Evolutionary conservation across 2,113 vertebrate species (phyloP), one percentile per base, ranked within the genome.

Genomic region (Eulacestoma nigropectus): DNA sequence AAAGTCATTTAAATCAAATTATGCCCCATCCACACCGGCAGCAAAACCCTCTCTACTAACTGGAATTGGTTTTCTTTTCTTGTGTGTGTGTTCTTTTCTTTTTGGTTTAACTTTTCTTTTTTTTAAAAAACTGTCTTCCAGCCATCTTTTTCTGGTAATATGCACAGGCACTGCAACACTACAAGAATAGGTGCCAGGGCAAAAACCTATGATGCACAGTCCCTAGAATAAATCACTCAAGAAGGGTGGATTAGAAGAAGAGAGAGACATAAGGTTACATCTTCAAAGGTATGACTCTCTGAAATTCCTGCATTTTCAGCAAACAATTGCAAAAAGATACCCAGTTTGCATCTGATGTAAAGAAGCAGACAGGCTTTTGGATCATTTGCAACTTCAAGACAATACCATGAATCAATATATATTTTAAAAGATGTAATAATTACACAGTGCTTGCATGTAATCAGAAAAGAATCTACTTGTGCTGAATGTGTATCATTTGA

Each of bases 1-100:
- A 91, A 95, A 96, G 95, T 96, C 90, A 96, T 97, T 96, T 97
- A 97, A 96, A 96, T 97, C 96, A 97, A 96, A 96, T 97, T 97
- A 97, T 97, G 94, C 90, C 96, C 92, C 69, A 82, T 97, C 88
- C 90, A 95, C 86, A 95, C 90, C 89, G 17, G 96, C 95, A 96
- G 90, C 88, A 94, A 96, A 96, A 82, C 26, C 62, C 73, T 90
- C 57, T 84, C 85, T 90, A 16, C 83, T 96, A 96, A 96, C 93
- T 96, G 95, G 93, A 97, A 94, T 60, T n/a, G 52, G 68, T 46
- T 96, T 95, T 81, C 89, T 91, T 95, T 94, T 89, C 67, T 94
- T 94, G 80, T 0, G 26, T 86, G 91, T 93, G 76, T 90, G 92
- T 92, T 96, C 88, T 95, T 96, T 94, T 83, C 74, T 94, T 89